Conservation (phyloP, 2,797 vertebrate genomes). For the Cyprinella venusta region DNA sequence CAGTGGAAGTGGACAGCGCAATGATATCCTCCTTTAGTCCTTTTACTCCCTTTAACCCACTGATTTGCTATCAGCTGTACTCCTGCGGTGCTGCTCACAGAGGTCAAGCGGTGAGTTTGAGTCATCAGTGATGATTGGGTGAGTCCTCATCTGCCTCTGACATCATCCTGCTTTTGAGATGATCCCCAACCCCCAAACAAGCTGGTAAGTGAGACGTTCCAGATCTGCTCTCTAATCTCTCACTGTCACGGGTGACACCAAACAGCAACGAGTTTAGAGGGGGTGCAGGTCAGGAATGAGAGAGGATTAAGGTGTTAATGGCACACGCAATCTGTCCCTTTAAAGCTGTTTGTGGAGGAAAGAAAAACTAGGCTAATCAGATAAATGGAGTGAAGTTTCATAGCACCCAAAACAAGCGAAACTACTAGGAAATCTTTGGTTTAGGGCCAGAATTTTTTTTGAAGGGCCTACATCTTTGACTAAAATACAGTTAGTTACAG, state of each 20-base stretch:
- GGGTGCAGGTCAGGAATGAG: slow-evolving; percentile 19
- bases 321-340: slow-evolving; percentile 41
- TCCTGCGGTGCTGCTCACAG: neutral
- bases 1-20: neutral
- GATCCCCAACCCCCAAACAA: slow-evolving; percentile 47
- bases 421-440: neutral
- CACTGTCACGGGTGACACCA: slow-evolving; percentile 68
- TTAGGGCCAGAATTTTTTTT: neutral
- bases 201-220: slow-evolving; percentile 57
- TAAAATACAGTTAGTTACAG: neutral
- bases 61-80: neutral
- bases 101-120: slow-evolving; percentile 50
- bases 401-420: neutral
- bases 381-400: neutral
- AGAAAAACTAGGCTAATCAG: slow-evolving; percentile 43
- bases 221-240: slow-evolving; percentile 69
- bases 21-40: neutral
- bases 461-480: neutral
- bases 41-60: neutral
- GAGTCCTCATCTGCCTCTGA: slow-evolving; percentile 26
- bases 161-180: slow-evolving; percentile 39
- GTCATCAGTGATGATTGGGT: slow-evolving; percentile 8
- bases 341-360: slow-evolving; percentile 44
- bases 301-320: slow-evolving; percentile 65
- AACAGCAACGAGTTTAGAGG: slow-evolving; percentile 63